Evolutionary conservation across 2,888 invertebrate genomes (phyloP).

Genomic region (Yponomeuta plumbellus): DNA sequence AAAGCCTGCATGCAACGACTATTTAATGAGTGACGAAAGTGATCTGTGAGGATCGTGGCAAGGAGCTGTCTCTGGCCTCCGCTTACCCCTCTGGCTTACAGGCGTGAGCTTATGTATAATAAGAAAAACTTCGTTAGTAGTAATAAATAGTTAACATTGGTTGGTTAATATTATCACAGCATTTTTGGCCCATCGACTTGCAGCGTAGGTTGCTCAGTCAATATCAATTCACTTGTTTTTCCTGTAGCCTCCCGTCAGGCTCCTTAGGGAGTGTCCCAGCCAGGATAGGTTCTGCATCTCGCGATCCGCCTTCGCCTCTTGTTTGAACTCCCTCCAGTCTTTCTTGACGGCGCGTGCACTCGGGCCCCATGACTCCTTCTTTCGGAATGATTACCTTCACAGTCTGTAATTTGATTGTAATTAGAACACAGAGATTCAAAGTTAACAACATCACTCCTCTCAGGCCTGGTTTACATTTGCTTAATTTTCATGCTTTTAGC

Average conservation of each 20-base stretch:
- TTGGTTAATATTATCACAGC: neutral
- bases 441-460: no score
- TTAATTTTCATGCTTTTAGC: no score
- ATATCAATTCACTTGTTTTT: neutral
- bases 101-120: no score
- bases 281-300: slow-evolving; percentile 27
- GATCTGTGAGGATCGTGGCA: no score
- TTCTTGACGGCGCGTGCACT: slow-evolving; percentile 58
- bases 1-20: no score
- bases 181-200: neutral
- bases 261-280: slow-evolving; percentile 40
- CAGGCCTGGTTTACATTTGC: no score
- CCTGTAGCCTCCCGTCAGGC: slow-evolving; percentile 43
- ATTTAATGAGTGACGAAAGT: no score
- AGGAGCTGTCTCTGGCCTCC: no score
- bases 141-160: neutral
- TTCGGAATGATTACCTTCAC: slow-evolving; percentile 51
- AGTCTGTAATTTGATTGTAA: no score
- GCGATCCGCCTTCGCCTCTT: slow-evolving; percentile 48
- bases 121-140: neutral
- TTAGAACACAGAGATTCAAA: no score
- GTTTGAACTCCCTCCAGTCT: slow-evolving; percentile 77
- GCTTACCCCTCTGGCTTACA: no score
- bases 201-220: neutral
- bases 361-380: slow-evolving; percentile 80